Base-by-base conservation (phyloP, 2,113 vertebrate genomes). In the Climacteris rufus region DNA sequence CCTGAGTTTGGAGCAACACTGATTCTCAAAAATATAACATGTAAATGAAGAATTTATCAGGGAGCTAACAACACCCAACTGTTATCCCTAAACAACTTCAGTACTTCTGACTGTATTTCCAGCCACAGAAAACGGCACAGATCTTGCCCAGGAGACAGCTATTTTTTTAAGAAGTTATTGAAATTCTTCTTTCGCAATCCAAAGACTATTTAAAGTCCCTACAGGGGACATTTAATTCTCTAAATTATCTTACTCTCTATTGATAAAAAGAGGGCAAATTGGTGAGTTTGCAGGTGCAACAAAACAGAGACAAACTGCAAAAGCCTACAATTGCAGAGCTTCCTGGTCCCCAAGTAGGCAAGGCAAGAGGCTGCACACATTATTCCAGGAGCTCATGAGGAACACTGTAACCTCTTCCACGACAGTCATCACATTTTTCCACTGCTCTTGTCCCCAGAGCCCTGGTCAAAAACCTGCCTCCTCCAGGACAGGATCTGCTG, bases 151-250 rank as follows among this genome's bases (percentile, higher is more conserved):
- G 30, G 39, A 77, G 35, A 63, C 17, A 72, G 39, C 7, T 44
- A 7, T 1, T 59, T 72, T 85, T 84, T 35, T 1, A 49, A 33
- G 11, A 90, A 76, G 17, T n/a, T 72, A n/a, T 1, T 77, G 15
- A 65, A 77, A 80, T 94, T 77, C 17, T 79, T 94, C 23, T 66
- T 91, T 77, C 59, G 33, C 66, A 81, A 57, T 65, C 60, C 13
- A 68, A 76, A 25, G 31, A 11, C 31, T 77, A 86, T 76, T 61
- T 88, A 45, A 88, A 83, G 16, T 22, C 25, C 16, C 30, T 75
- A 39, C 3, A 60, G 19, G 27, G 39, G n/a, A 80, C 17, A 77
- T 63, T 69, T 83, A 66, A 70, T 63, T 65, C 10, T 37, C 47
- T 56, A 68, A 83, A 70, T 89, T 49, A 82, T 40, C 49, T 60